Base-by-base conservation (phyloP, 1,140 invertebrate genomes). In the Solenopsis fugax region DNA sequence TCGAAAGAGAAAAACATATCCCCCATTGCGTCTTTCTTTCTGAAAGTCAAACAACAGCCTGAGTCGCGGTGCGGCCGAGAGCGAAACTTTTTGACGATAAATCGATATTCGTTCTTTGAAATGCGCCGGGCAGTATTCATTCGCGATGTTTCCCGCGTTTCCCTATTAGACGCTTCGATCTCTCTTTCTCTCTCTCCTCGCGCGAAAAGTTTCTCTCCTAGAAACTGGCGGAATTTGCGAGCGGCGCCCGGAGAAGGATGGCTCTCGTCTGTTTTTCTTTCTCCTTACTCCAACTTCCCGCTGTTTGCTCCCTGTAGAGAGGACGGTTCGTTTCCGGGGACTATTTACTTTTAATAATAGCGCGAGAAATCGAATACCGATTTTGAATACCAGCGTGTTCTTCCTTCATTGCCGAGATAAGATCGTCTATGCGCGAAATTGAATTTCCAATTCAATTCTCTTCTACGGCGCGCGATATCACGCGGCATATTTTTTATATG, bases 341-440 rank as follows among this genome's bases (percentile, higher is more conserved):
- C 52, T 82, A 82, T 82, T 82, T 82, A 82, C 65, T 58, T 82
- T 82, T 82, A 82, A 82, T 82, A 82, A 82, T 82, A 82, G 80
- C 21, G 48, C 37, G 37, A 73, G 67, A 69, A 82, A 73, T 72
- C 67, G 67, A 82, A 73, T 82, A 73, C 37, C 80, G 69, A 82
- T 82, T 82, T 82, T 72, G 77, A 81, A 81, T 81, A 81, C 34
- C 64, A 16, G 5, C 64, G 64, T 41, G 34, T 48, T 69, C 62
- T 69, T 81, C 18, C 65, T 41, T 69, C 62, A 69, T 69, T 29
- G 29, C 29, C 48, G 18, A 81, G 77, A 81, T 81, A 81, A 69
- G 64, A 81, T 81, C 77, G 77, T 71, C 77, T 81, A 71, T 81
- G 50, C 48, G 65, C 29, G 77, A 81, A 69, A 81, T 81, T 81